Percentiles rank a stretch among this genome's conserved stretches.
Evolutionary conservation across 1,140 invertebrate species (phyloP).

Genomic region (Drosophila nigromelanica): DNA sequence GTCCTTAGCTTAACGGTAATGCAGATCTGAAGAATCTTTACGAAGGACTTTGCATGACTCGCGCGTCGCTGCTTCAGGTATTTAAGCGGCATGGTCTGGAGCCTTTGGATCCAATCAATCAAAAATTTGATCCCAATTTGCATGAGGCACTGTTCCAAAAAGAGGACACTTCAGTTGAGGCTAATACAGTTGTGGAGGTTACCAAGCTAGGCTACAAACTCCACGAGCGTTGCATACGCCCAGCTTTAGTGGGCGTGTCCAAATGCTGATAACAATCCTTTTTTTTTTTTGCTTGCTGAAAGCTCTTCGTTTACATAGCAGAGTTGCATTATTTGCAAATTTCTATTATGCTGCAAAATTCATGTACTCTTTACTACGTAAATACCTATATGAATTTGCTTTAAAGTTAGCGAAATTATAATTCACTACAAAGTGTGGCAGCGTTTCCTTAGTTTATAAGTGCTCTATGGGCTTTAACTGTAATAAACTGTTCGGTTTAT

Average conservation of each 20-base stretch:
- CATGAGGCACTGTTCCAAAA: constrained; percentile 98
- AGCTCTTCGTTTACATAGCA: constrained; percentile 51
- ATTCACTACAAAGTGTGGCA: constrained; percentile 25
- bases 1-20: constrained; percentile 86
- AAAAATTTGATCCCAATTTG: constrained; percentile 98
- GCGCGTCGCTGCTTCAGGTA: constrained; percentile 92
- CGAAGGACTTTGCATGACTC: constrained; percentile 96
- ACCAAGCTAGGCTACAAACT: constrained; percentile 98
- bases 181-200: constrained; percentile 95
- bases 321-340: constrained; percentile 59
- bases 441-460: constrained; percentile 58
- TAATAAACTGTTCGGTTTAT: constrained; percentile 69
- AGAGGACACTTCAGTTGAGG: constrained; percentile 91
- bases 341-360: constrained; percentile 71
- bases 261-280: constrained; percentile 86
- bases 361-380: constrained; percentile 57
- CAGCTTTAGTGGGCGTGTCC: constrained; percentile 98
- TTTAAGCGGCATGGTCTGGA: constrained; percentile 95
- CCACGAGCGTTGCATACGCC: constrained; percentile 95
- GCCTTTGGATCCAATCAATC: constrained; percentile 93
- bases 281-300: constrained; percentile 92
- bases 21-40: constrained; percentile 94
- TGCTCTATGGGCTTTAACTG: constrained; percentile 40
- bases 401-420: constrained; percentile 43
- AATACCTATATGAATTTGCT: constrained; percentile 48